Conservation (phyloP, 2,113 vertebrate species). For the Aspidoscelis tigris region DNA sequence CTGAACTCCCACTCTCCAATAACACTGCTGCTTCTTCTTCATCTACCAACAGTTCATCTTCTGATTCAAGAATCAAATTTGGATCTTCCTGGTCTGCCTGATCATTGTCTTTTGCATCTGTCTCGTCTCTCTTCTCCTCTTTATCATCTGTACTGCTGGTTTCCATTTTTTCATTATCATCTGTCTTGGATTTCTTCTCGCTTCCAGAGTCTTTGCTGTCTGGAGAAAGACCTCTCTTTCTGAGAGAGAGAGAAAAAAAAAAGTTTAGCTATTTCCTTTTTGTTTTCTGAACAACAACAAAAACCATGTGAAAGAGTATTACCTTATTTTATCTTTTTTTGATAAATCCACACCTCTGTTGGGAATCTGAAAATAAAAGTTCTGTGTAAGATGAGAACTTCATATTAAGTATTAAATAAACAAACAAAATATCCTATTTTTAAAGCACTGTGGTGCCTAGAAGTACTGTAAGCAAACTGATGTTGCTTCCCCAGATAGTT, state of each 20-base stretch:
- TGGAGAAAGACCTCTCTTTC: constrained; percentile 82
- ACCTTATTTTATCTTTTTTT: constrained; percentile 85
- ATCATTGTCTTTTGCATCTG: constrained; percentile 71
- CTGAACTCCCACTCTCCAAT: constrained; percentile 82
- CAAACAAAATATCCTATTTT: neutral
- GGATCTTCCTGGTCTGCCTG: constrained; percentile 76
- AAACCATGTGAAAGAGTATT: constrained; percentile 56
- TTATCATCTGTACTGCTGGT: constrained; percentile 72
- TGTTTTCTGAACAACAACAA: neutral
- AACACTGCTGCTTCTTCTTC: constrained; percentile 82
- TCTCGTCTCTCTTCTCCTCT: constrained; percentile 71
- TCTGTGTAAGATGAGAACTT: neutral
- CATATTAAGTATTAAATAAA: neutral
- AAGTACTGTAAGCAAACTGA: neutral
- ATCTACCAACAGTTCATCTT: constrained; percentile 80
- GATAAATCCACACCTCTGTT: constrained; percentile 82
- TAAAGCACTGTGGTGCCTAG: neutral
- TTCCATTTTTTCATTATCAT: constrained; percentile 75
- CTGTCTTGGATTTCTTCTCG: constrained; percentile 80
- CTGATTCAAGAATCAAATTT: constrained; percentile 78
- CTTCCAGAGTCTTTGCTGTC: constrained; percentile 80
- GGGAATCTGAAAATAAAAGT: constrained; percentile 76
- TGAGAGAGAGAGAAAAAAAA: constrained; percentile 48
- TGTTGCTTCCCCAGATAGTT: no score
- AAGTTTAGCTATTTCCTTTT: neutral